These are phyloP conservation scores for Ceraclea dissimilis DNA, from an alignment of 2,888 invertebrate species.

Conservation along the genomic window DNA sequence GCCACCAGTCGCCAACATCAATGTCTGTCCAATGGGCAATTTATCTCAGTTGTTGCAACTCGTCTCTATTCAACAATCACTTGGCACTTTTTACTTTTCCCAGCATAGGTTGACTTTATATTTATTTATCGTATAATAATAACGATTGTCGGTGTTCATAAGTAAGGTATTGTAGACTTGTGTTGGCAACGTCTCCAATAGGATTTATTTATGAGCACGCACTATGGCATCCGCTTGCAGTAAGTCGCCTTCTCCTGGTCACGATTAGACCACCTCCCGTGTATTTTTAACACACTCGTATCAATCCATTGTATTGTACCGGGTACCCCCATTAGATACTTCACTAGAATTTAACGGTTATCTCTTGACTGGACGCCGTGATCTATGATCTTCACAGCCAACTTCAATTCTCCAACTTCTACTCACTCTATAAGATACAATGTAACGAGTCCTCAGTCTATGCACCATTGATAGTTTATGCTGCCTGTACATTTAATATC, in stretches of 20 bases:
- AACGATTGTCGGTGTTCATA: not conserved
- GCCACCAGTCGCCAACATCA: not conserved
- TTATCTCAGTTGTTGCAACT: slow-evolving; percentile 9
- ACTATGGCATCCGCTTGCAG: not conserved
- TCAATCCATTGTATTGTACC: too few relatives aligned
- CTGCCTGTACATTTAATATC: too few relatives aligned
- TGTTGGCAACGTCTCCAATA: not conserved
- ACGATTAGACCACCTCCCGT: not conserved
- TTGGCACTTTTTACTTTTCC: slow-evolving; percentile 1
- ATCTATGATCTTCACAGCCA: too few relatives aligned
- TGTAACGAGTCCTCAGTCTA: too few relatives aligned
- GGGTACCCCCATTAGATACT: too few relatives aligned
- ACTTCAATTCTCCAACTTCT: too few relatives aligned
- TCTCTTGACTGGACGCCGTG: too few relatives aligned
- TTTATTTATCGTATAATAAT: not conserved
- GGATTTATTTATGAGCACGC: not conserved
- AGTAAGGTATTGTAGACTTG: not conserved
- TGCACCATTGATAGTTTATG: too few relatives aligned
- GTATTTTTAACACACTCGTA: too few relatives aligned
- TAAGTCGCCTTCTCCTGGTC: not conserved
- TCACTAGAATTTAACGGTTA: too few relatives aligned
- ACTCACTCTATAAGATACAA: too few relatives aligned
- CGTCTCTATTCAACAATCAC: slow-evolving; percentile 8
- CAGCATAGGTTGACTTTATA: not conserved
- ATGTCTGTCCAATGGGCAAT: slow-evolving; percentile 4